Conservation (phyloP, 2,888 invertebrate species). For the Erebia ligea region DNA sequence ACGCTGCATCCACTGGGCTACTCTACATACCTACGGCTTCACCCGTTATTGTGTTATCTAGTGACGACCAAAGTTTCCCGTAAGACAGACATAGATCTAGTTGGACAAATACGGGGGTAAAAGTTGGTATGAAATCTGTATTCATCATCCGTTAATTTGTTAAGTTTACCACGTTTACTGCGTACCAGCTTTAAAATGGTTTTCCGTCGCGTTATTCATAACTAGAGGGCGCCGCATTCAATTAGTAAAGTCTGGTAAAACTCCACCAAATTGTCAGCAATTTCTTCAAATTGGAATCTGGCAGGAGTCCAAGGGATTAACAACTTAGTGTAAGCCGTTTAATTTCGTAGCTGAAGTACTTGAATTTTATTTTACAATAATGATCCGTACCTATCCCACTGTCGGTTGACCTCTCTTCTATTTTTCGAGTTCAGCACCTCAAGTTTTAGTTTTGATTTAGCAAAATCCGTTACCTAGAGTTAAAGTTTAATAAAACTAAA, state of each 20-base stretch:
- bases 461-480: not conserved
- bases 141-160: not conserved
- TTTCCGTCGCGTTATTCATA: conserved; percentile 25
- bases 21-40: too few species aligned
- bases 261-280: conserved; percentile 57
- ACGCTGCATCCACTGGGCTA: too few species aligned
- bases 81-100: not conserved
- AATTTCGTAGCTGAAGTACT: conserved; percentile 69
- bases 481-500: not conserved
- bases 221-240: conserved; percentile 31
- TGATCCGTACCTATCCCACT: conserved; percentile 14
- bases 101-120: not conserved
- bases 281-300: conserved; percentile 72
- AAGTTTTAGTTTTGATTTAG: not conserved
- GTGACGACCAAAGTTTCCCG: too few species aligned
- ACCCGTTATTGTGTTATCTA: too few species aligned
- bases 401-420: not conserved
- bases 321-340: conserved; percentile 70
- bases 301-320: conserved; percentile 71
- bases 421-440: not conserved
- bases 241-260: conserved; percentile 38
- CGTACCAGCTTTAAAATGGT: not conserved
- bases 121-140: too few species aligned
- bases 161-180: not conserved
- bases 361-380: conserved; percentile 44